A percentile compares a stretch with the other conserved stretches of the same genome.
Evolutionary conservation across 2,888 invertebrate species (phyloP).

Genomic region (Drosophila monieri): DNA sequence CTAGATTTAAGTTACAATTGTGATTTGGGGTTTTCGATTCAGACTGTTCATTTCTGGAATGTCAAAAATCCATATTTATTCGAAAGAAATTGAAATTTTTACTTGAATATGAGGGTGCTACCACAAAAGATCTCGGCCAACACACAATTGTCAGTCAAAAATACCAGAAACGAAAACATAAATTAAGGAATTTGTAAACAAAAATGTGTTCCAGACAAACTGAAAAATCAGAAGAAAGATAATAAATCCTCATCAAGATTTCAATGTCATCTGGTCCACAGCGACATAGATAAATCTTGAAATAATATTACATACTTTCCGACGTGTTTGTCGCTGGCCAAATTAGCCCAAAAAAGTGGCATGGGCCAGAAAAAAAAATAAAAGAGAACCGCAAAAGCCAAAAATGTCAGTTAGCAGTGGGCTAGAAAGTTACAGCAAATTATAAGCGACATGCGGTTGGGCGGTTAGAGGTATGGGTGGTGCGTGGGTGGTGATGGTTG

Average conservation of each 20-base stretch:
- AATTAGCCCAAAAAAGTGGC: constrained; percentile 23
- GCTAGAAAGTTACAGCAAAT: constrained; percentile 59
- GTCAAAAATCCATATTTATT: constrained; percentile 3
- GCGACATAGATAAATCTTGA: constrained; percentile 57
- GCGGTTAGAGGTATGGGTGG: neutral
- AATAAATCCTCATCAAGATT: constrained; percentile 26
- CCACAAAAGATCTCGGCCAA: constrained; percentile 24
- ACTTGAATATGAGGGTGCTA: neutral
- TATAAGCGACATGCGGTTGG: constrained; percentile 69
- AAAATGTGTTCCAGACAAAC: constrained; percentile 45
- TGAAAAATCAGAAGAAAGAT: constrained; percentile 12
- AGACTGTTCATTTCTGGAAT: neutral
- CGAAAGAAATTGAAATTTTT: neutral
- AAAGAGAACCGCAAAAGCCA: constrained; percentile 49
- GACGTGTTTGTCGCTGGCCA: constrained; percentile 1
- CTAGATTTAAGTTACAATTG: neutral
- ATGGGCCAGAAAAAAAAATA: neutral
- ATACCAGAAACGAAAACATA: constrained; percentile 15
- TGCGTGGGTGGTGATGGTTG: constrained; percentile 2
- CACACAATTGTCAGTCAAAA: constrained; percentile 59
- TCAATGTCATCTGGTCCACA: constrained; percentile 50
- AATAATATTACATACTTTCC: constrained; percentile 20
- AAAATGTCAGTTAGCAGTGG: constrained; percentile 54
- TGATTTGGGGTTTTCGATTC: too few species aligned
- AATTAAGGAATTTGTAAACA: constrained; percentile 47